These are phyloP conservation scores for Coracopsis vasa DNA, from an alignment of 2,113 vertebrate genomes.

Conservation along the genomic window DNA sequence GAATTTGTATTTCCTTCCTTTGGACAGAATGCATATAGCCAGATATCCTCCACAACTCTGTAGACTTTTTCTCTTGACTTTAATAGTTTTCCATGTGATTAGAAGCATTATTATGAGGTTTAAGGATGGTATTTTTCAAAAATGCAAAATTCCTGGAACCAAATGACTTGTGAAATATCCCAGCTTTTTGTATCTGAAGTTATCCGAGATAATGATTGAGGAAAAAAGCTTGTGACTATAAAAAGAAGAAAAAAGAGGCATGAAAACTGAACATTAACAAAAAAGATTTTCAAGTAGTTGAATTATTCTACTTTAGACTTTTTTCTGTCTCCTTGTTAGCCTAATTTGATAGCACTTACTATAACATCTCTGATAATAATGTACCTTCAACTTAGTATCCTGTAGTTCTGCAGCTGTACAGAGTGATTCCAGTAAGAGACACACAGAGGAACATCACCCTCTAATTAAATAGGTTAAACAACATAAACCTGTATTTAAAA, in stretches of 20 bases:
- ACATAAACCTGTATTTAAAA: neutral
- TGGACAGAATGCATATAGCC: neutral
- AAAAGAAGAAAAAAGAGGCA: neutral
- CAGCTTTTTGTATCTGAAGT: neutral
- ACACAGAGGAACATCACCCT: neutral
- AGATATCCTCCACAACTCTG: neutral
- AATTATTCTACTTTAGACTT: neutral
- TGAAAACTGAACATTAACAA: neutral
- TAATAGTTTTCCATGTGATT: neutral
- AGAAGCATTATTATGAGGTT: neutral
- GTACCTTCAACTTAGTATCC: neutral
- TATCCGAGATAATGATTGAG: neutral
- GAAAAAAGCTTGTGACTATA: neutral
- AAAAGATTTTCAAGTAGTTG: neutral
- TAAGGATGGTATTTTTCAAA: neutral
- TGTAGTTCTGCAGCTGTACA: neutral
- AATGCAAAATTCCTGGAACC: neutral
- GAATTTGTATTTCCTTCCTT: neutral
- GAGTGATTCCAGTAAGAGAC: neutral
- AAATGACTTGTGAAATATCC: neutral
- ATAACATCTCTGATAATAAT: neutral
- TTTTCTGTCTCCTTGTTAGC: accelerated
- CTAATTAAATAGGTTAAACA: neutral
- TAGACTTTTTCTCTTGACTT: neutral
- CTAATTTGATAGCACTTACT: neutral